Evolutionary conservation across 2,113 vertebrate genomes (phyloP).

Genomic region (Sapajus apella): DNA sequence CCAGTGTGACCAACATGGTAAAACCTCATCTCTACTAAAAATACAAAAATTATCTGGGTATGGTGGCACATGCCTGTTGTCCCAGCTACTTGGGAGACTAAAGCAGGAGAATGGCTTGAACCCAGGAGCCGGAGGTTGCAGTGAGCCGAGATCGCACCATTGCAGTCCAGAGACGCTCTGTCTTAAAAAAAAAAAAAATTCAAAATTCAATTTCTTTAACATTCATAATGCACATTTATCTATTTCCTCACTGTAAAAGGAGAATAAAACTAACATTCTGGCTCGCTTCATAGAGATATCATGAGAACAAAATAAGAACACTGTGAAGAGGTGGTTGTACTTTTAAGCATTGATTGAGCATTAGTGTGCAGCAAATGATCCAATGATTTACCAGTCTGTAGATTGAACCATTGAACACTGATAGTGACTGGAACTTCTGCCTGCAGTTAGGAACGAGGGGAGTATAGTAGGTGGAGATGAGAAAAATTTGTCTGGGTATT

Average conservation of each 20-base stretch:
- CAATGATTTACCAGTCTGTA: neutral
- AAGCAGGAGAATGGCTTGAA: too few relatives aligned
- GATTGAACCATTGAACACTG: neutral
- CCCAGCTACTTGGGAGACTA: too few relatives aligned
- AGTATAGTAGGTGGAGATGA: neutral
- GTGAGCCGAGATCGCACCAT: too few relatives aligned
- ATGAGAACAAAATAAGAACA: neutral
- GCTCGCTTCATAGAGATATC: neutral
- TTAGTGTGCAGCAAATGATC: neutral
- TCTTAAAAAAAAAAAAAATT: neutral
- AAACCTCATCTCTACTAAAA: too few relatives aligned
- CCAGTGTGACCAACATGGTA: too few relatives aligned
- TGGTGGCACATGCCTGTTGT: too few relatives aligned
- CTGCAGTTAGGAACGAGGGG: rapidly evolving
- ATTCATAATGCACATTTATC: neutral
- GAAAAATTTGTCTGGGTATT: neutral
- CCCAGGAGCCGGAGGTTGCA: too few relatives aligned
- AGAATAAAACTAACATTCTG: neutral
- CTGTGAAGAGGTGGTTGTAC: neutral
- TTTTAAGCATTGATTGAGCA: neutral
- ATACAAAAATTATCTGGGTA: too few relatives aligned
- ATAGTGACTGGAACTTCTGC: neutral
- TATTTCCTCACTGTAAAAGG: neutral
- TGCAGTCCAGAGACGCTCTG: too few relatives aligned
- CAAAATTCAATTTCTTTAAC: neutral